Evolutionary conservation across 2,888 invertebrate species (phyloP).

Genomic region (Ormyrus labotus): DNA sequence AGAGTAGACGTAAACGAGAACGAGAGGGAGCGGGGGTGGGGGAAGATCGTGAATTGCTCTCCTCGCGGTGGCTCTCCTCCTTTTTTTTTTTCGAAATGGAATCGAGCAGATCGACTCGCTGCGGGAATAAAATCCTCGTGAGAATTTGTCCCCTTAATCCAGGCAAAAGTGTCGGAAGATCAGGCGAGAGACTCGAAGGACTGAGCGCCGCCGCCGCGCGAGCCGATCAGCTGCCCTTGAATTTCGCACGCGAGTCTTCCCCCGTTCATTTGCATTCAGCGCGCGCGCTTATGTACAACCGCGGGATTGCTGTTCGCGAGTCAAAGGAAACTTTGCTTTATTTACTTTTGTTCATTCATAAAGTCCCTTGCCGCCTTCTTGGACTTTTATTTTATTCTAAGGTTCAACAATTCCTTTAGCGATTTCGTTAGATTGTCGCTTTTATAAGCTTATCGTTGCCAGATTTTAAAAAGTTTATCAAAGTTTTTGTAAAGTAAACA

Average conservation of each 20-base stretch:
- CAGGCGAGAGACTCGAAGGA: slow-evolving; percentile 9
- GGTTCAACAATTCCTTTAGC: too few species aligned
- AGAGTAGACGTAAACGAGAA: slow-evolving; percentile 46
- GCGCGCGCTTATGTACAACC: slow-evolving; percentile 32
- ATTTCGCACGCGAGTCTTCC: background rate
- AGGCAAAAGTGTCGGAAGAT: slow-evolving; percentile 57
- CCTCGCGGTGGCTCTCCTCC: background rate
- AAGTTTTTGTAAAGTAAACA: too few species aligned
- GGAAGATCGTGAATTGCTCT: slow-evolving; percentile 39
- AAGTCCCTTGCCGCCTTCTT: background rate
- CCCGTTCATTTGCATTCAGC: slow-evolving; percentile 49
- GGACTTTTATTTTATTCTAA: background rate
- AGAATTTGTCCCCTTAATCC: slow-evolving; percentile 67
- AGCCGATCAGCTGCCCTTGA: slow-evolving; percentile 20
- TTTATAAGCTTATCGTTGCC: too few species aligned
- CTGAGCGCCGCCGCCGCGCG: background rate
- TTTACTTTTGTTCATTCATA: slow-evolving; percentile 42
- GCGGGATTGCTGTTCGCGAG: background rate
- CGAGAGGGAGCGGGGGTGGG: background rate
- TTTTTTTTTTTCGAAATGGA: slow-evolving; percentile 53
- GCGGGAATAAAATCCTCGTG: slow-evolving; percentile 67
- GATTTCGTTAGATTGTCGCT: too few species aligned
- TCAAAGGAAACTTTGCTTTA: slow-evolving; percentile 29
- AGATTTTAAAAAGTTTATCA: too few species aligned
- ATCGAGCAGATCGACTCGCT: slow-evolving; percentile 60